Base-by-base conservation (phyloP, 2,113 vertebrate genomes). In the Chamaea fasciata region DNA sequence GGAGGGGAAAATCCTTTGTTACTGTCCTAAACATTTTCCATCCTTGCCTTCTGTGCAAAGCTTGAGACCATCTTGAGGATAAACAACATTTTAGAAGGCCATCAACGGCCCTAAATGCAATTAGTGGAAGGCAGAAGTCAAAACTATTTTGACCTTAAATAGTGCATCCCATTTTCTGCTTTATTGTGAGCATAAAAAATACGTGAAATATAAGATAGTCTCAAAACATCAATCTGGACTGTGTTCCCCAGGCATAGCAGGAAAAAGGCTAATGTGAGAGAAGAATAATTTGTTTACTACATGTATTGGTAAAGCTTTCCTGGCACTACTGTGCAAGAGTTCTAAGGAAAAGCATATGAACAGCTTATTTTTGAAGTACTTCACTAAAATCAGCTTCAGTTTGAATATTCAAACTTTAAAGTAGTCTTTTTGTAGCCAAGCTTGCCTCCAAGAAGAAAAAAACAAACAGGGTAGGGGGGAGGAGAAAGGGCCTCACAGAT, bases 341-440 rank as follows among this genome's bases (percentile, higher is more conserved):
- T 86, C 53, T 83, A 88, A 76, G 37, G 65, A 82, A 84, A 81
- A 22, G 44, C 23, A 81, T 52, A 65, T 2, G 2, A 78, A 74
- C 44, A 64, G 16, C 11, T 63, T 69, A 37, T 37, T 89, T 91
- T 68, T 89, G 3, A 84, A 92, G 31, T 33, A 77, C 20, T 79
- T 90, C 53, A 59, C 12, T 46, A 82, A 39, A 75, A 71, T 82
- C 56, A 74, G 50, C 41, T 75, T 71, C 15, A 53, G 20, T 39
- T 53, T 75, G 60, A 93, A 83, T 33, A 80, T 28, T 71, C 52
- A 86, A 90, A 83, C 27, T 74, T 94, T n/a, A 83, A 67, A 80
- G 24, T 24, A 74, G 47, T 33, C 7, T 74, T 91, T 91, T 73
- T 55, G 50, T 18, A 80, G 47, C 27, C 55, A 86, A 59, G 13